phyloP scores from a whole-genome alignment of 2,113 vertebrate genomes.

The Prietella phreatophila region DNA sequence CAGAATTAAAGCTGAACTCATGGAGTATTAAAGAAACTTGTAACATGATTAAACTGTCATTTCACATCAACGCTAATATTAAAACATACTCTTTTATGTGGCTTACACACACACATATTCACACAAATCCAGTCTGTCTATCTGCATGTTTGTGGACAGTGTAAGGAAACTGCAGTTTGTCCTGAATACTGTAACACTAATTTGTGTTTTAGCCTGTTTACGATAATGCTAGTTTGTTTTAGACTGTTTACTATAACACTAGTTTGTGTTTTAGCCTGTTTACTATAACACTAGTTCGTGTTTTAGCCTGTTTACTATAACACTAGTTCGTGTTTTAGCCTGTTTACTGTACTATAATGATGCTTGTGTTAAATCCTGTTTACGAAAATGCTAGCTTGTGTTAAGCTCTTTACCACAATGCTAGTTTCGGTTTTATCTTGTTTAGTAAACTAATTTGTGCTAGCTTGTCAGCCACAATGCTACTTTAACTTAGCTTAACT shows the following conservation, averaged over 20 bases:
- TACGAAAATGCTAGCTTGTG: background rate
- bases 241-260: background rate
- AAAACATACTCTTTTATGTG: background rate
- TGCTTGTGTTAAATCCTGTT: background rate
- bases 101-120: background rate
- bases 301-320: background rate
- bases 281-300: background rate
- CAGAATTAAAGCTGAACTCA: constrained; percentile 4
- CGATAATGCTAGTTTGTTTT: background rate
- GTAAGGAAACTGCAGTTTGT: background rate
- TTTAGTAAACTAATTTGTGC: background rate
- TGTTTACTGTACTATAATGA: background rate
- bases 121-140: background rate
- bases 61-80: background rate
- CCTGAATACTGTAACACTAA: background rate
- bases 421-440: background rate
- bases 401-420: background rate
- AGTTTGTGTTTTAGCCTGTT: background rate
- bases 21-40: constrained; percentile 14
- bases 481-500: background rate
- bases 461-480: background rate
- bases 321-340: background rate
- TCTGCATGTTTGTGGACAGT: background rate
- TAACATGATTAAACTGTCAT: constrained; percentile 10
- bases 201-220: background rate